A percentile compares a stretch with the other conserved stretches of the same genome.
These are phyloP conservation scores for Etheostoma cragini DNA, from an alignment of 2,113 vertebrate genomes.

Conservation along the genomic window DNA sequence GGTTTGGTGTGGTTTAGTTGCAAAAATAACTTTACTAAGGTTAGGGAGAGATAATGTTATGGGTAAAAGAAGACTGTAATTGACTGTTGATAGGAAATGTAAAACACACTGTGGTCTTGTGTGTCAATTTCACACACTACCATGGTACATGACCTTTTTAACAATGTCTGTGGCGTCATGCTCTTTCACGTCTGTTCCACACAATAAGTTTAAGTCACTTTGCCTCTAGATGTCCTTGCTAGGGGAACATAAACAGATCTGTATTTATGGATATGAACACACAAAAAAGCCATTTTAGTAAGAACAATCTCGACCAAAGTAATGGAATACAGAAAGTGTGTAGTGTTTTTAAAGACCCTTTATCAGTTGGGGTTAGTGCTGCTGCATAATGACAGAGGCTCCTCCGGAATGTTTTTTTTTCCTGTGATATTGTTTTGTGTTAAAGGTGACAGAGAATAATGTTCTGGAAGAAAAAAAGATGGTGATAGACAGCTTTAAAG, in stretches of 20 bases:
- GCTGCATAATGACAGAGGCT: background rate
- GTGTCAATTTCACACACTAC: background rate
- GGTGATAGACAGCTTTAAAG: background rate
- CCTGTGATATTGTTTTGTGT: background rate
- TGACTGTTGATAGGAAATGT: background rate
- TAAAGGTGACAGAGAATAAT: background rate
- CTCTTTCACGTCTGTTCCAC: background rate
- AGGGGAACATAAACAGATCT: background rate
- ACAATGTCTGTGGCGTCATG: background rate
- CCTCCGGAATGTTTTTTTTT: background rate
- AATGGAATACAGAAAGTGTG: background rate
- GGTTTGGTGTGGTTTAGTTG: background rate
- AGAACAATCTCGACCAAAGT: background rate
- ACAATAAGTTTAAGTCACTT: background rate
- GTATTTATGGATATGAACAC: background rate
- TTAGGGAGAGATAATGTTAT: background rate
- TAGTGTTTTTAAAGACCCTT: background rate
- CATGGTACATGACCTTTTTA: background rate
- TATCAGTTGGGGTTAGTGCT: background rate
- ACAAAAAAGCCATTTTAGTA: background rate
- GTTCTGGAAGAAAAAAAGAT: background rate
- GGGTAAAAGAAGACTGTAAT: background rate
- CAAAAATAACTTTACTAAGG: background rate
- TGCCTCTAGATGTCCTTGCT: background rate
- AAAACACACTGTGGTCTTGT: background rate